Base-by-base conservation (phyloP, 2,113 vertebrate genomes). In the Ramphastos sulfuratus region DNA sequence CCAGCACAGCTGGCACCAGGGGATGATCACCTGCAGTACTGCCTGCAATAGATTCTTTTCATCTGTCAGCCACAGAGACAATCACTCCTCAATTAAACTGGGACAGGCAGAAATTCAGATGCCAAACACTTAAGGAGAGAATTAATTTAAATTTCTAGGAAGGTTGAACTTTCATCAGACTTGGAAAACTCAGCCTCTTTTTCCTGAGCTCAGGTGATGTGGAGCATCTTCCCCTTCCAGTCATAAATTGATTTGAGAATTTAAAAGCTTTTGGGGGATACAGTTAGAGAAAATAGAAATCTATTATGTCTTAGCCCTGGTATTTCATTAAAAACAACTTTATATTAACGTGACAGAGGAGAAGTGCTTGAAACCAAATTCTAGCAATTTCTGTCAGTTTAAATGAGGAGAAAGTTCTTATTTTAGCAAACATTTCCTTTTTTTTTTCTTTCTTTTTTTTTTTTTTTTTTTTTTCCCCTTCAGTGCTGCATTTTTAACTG, bases 311-410 rank as follows among this genome's bases (percentile, higher is more conserved):
- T 93, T 79, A 86, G 35, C 37, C 74, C 85, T 87, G 46, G 46
- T 90, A 82, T 96, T 97, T 93, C 61, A 96, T 96, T 98, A 97
- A 95, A 98, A 97, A 95, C 28, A 97, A 90, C 27, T 96, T 97
- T 88, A 90, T 80, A 96, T 90, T 96, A 92, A 93, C 10, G 6
- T 87, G 83, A 94, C 60, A 94, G 84, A 92, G 58, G 24, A 92
- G 70, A 94, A 95, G 44, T 89, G 16, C 63, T 56, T 27, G 58
- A 89, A 95, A 96, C 16, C 31, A 70, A 96, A 94, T 85, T 82
- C 50, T 80, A 96, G 82, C 24, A 77, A 39, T 87, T 71, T 76
- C 64, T 91, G 85, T 96, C 93, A 92, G 9, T 84, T 70, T 44
- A 93, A 96, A 94, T 71, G 69, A 95, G 23, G 19, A 80, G 28